phyloP scores from a whole-genome alignment of 2,797 vertebrate species.

The Bradypus variegatus region DNA sequence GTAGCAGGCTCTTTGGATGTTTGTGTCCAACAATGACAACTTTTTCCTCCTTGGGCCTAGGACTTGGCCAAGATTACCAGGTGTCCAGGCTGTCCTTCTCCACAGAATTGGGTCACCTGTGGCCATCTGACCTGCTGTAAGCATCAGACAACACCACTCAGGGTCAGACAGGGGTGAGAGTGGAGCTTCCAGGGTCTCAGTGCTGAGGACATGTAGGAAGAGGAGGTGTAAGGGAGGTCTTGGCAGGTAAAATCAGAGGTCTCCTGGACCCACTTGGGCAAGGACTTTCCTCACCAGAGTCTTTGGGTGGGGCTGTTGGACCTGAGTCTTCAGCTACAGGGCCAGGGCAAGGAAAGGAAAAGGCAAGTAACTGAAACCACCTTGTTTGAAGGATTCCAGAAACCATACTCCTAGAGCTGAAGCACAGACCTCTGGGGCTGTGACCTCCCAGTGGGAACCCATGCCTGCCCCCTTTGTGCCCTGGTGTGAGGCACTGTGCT shows the following conservation, averaged over 20 bases:
- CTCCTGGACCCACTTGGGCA: not conserved
- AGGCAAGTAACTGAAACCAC: not conserved
- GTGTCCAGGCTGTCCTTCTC: not conserved
- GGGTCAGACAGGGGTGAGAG: not conserved
- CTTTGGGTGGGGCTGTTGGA: not conserved
- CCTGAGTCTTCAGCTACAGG: not conserved
- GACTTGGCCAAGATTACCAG: not conserved
- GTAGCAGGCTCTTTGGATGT: not conserved
- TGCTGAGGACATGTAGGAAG: not conserved
- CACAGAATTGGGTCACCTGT: not conserved
- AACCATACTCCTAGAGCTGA: not conserved
- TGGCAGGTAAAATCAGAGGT: not conserved
- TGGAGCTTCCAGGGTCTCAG: not conserved
- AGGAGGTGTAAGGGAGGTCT: not conserved
- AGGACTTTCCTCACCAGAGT: not conserved
- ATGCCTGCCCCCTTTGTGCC: fast-evolving
- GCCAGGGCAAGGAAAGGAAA: not conserved
- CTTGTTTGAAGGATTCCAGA: not conserved
- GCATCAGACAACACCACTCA: not conserved
- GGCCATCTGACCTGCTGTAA: not conserved
- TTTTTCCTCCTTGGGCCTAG: not conserved
- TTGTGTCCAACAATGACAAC: not conserved
- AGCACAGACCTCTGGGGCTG: not conserved
- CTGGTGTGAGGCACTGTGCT: not conserved
- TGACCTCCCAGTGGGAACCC: not conserved